Percentiles rank a stretch among this genome's conserved stretches.
phyloP scores from a whole-genome alignment of 2,113 vertebrate genomes.

The Stigmatopora nigra region DNA sequence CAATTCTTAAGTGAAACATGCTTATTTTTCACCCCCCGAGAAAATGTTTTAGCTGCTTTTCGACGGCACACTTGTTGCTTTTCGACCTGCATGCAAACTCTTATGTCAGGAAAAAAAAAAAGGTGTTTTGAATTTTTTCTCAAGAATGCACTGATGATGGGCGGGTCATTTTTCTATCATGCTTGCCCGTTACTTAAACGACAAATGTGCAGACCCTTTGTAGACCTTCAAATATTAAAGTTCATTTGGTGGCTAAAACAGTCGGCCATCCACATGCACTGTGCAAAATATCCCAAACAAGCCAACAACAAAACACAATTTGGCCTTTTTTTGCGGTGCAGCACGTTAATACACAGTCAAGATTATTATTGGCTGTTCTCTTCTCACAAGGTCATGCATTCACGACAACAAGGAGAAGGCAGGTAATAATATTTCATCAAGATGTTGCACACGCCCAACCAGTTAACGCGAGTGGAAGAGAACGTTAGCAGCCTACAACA shows the following conservation, averaged over 20 bases:
- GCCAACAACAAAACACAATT: neutral
- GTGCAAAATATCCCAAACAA: neutral
- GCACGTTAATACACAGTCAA: neutral
- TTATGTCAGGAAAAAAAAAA: no score
- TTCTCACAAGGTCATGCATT: slow-evolving; percentile 66
- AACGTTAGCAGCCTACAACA: slow-evolving; percentile 59
- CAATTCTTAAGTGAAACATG: no score
- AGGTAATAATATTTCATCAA: slow-evolving; percentile 48
- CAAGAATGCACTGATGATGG: no score
- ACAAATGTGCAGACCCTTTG: neutral
- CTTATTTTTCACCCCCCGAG: no score
- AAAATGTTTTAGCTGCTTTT: no score
- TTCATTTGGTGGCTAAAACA: neutral
- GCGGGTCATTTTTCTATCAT: no score
- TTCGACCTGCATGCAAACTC: no score
- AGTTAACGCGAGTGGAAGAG: slow-evolving; percentile 15
- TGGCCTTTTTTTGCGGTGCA: neutral
- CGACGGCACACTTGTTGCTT: no score
- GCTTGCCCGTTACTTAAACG: neutral
- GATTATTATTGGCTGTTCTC: slow-evolving; percentile 1
- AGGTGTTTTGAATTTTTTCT: no score
- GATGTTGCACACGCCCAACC: slow-evolving; percentile 32
- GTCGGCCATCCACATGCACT: neutral
- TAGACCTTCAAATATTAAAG: neutral
- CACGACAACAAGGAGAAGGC: slow-evolving; percentile 55